Percentiles rank a stretch among this genome's conserved stretches.
These are phyloP conservation scores for Sebastes diaconus DNA, from an alignment of 2,797 vertebrate species.

Conservation along the genomic window DNA sequence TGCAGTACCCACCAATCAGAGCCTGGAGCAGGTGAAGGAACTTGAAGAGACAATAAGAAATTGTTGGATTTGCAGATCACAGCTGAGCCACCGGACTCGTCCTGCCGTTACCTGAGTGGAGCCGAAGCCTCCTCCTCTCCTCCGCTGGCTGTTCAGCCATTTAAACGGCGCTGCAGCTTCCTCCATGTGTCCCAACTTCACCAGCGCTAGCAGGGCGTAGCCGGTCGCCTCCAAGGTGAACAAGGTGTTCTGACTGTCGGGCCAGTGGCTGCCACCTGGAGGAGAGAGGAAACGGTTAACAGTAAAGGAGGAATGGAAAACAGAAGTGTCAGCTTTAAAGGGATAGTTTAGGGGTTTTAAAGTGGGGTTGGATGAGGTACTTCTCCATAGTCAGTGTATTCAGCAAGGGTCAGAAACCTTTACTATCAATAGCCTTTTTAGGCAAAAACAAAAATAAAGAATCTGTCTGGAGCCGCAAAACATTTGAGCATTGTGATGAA, in stretches of 20 bases:
- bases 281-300: neutral
- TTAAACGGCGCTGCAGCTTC: slow-evolving; percentile 69
- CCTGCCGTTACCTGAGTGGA: slow-evolving; percentile 79
- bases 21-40: neutral
- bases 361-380: neutral
- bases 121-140: slow-evolving; percentile 76
- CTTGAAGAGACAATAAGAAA: neutral
- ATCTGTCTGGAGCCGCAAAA: too few species aligned
- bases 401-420: too few species aligned
- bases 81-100: neutral
- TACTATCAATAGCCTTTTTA: too few species aligned
- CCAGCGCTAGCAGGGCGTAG: slow-evolving; percentile 80
- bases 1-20: neutral
- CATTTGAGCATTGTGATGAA: too few species aligned
- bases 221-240: slow-evolving; percentile 82
- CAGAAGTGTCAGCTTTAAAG: neutral
- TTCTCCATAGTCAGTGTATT: neutral
- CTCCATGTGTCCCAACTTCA: slow-evolving; percentile 66
- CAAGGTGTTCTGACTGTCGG: slow-evolving; percentile 62
- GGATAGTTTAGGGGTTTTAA: too few species aligned
- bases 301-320: neutral
- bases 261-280: slow-evolving; percentile 75
- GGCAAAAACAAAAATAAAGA: too few species aligned
- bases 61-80: neutral
- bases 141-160: slow-evolving; percentile 79